phyloP scores from a whole-genome alignment of 2,113 vertebrate genomes.

The Phylloscopus whistleri region DNA sequence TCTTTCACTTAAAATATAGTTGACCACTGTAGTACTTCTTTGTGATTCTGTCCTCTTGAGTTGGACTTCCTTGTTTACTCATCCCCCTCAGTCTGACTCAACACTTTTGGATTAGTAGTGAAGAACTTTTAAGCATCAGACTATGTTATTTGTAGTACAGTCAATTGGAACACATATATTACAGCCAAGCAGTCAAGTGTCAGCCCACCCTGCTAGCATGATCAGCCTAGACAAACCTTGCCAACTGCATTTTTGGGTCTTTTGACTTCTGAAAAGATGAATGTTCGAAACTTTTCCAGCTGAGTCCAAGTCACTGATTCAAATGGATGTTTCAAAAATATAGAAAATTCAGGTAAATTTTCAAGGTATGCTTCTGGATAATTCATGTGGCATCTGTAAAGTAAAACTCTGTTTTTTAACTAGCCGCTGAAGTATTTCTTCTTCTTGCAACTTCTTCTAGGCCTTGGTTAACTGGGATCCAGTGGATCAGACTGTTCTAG shows the following conservation, averaged over 20 bases:
- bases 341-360: background rate
- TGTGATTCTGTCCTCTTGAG: background rate
- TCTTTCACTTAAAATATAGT: background rate
- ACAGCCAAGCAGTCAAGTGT: background rate
- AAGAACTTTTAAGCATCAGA: background rate
- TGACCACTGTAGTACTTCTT: background rate
- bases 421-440: background rate
- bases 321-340: background rate
- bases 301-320: background rate
- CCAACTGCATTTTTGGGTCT: background rate
- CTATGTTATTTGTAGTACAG: background rate
- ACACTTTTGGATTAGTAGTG: background rate
- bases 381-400: background rate
- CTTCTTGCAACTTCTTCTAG: slow-evolving; percentile 62
- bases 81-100: background rate
- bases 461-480: slow-evolving; percentile 98
- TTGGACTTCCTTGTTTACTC: background rate
- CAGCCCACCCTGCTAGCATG: background rate
- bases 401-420: background rate
- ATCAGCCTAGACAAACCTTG: background rate
- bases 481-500: slow-evolving; percentile 92
- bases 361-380: background rate
- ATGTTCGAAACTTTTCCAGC: background rate
- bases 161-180: background rate
- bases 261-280: background rate